Base-by-base conservation (phyloP, 2,797 vertebrate species). In the Myotis pilosus region DNA sequence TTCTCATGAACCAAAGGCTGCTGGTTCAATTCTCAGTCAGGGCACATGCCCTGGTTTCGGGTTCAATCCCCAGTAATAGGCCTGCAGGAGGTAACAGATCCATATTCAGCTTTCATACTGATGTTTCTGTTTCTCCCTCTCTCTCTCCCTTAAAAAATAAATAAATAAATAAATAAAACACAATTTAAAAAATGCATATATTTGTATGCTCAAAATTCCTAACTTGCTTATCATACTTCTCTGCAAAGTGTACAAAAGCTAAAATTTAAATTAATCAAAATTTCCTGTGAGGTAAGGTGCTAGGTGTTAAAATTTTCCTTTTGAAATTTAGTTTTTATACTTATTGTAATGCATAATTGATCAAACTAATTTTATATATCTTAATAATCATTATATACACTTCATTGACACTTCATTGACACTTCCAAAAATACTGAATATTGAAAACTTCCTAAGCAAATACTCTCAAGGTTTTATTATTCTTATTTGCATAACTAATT, bases 261-360 rank as follows among this genome's bases (percentile, higher is more conserved):
- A 6, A 60, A 94, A 87, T 79, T 47, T 22, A 80, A 84, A 92
- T 51, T 80, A 81, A 49, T 79, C 2, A 60, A 89, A 89, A 91
- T 36, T 69, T 92, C 51, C 72, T 75, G 49, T 20, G 41, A 76
- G n/a, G 49, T 71, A 87, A 76, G 19, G 17, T 88, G 12, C 38
- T 55, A 76, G 41, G n/a, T 49, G 20, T 78, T 76, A 91, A 92
- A 72, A 68, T 60, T 66, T 71, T 85, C 64, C 44, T 53, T 94
- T 62, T 66, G 36, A 11, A 83, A 83, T 9, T 79, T n/a, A 74
- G 9, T 62, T 53, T 90, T 71, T 55, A 3, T 53, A 55, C 76
- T 71, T 89, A 79, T 3, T 66, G 12, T 53, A 89, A 87, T 47
- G 25, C 0, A 74, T 12, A 80, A 60, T 12, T 84, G 55, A 68